A percentile compares a stretch with the other conserved stretches of the same genome.
These are phyloP conservation scores for Paratilapia polleni DNA, from an alignment of 2,113 vertebrate genomes.

Conservation along the genomic window DNA sequence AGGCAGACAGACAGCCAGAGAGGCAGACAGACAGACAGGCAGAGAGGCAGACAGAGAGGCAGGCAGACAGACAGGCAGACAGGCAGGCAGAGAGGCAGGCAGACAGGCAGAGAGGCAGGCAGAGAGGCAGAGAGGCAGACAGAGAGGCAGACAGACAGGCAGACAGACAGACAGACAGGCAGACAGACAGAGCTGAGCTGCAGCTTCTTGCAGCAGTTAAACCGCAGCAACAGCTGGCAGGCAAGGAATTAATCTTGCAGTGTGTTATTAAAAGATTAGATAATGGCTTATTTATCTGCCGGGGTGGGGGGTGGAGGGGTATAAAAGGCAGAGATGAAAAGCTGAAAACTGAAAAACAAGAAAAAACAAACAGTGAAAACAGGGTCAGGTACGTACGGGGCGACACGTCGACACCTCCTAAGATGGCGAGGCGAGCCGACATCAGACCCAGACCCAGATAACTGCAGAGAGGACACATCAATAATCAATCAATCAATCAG, in stretches of 20 bases:
- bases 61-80: too few species aligned
- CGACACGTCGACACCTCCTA: constrained; percentile 79
- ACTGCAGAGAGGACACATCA: constrained; percentile 71
- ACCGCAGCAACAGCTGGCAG: constrained; percentile 76
- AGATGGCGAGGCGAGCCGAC: constrained; percentile 90
- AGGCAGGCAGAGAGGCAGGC: too few species aligned
- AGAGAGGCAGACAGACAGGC: too few species aligned
- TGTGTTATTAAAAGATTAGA: constrained; percentile 82
- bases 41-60: too few species aligned
- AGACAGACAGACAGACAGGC: too few species aligned
- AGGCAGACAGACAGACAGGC: too few species aligned
- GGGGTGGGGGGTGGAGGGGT: background rate
- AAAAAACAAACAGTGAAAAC: background rate
- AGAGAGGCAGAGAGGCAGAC: too few species aligned
- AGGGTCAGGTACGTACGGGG: constrained; percentile 44
- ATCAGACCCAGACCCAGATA: constrained; percentile 95
- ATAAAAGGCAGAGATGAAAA: constrained; percentile 62
- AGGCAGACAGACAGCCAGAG: too few species aligned
- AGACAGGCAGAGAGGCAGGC: too few species aligned
- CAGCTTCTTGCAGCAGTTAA: constrained; percentile 65
- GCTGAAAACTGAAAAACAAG: constrained; percentile 49
- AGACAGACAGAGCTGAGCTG: constrained; percentile 25
- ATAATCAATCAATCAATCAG: background rate
- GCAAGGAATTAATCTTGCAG: constrained; percentile 78
- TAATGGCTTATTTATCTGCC: constrained; percentile 81